phyloP scores from a whole-genome alignment of 1,140 invertebrate species.

The Agrilus planipennis region DNA sequence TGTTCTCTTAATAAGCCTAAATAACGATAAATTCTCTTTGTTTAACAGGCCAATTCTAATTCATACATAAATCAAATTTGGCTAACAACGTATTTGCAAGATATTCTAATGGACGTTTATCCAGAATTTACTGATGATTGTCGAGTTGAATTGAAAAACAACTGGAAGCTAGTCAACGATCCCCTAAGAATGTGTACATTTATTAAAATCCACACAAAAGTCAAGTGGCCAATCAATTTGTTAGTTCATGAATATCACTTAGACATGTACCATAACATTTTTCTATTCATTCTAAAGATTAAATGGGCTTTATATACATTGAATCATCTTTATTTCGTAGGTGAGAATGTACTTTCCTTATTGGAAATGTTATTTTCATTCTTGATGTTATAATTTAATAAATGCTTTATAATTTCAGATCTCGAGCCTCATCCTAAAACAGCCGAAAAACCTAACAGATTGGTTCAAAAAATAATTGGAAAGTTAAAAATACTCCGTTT shows the following conservation, averaged over 20 bases:
- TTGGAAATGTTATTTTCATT: slow-evolving; percentile 1
- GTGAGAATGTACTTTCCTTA: slow-evolving; percentile 19
- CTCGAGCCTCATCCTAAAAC: slow-evolving; percentile 12
- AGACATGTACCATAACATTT: slow-evolving; percentile 46
- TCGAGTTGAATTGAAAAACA: slow-evolving; percentile 17
- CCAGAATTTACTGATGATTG: slow-evolving; percentile 24
- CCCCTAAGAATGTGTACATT: slow-evolving; percentile 38
- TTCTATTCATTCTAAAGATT: slow-evolving; percentile 48
- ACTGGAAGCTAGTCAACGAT: slow-evolving; percentile 15
- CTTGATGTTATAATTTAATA: neutral
- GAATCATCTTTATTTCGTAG: slow-evolving; percentile 42
- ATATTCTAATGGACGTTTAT: slow-evolving; percentile 25
- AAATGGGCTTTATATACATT: slow-evolving; percentile 50
- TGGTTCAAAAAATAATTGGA: slow-evolving; percentile 19
- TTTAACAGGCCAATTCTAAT: slow-evolving; percentile 9
- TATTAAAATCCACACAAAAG: slow-evolving; percentile 39
- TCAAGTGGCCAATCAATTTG: slow-evolving; percentile 43
- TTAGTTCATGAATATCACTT: slow-evolving; percentile 41
- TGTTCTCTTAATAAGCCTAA: no score
- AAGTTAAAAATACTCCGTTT: slow-evolving; percentile 47
- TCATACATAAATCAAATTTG: slow-evolving; percentile 24
- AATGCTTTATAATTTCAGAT: slow-evolving; percentile 13
- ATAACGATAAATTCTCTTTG: neutral
- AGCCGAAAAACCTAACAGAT: slow-evolving; percentile 5
- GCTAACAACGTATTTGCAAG: slow-evolving; percentile 25